phyloP scores from a whole-genome alignment of 2,113 vertebrate genomes.

The Himantopus leucocephalus region DNA sequence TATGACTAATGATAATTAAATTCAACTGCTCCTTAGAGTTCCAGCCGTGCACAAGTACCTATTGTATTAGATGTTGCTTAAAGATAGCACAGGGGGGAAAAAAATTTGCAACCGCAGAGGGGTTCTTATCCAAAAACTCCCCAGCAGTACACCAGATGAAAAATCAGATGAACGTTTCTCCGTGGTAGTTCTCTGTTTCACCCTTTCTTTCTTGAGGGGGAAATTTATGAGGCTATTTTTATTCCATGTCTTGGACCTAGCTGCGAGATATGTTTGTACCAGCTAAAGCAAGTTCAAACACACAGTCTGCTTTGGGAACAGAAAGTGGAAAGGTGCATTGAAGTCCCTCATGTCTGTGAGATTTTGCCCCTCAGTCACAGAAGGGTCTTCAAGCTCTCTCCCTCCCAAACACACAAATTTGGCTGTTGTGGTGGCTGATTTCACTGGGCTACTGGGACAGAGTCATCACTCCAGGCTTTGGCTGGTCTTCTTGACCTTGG shows the following conservation, averaged over 20 bases:
- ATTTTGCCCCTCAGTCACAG: neutral
- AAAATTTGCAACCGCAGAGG: neutral
- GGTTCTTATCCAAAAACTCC: neutral
- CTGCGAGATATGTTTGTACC: fast-evolving
- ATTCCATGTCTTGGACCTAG: neutral
- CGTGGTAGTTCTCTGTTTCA: neutral
- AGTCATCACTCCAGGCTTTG: neutral
- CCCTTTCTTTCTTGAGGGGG: neutral
- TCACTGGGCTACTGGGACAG: neutral
- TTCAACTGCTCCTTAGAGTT: neutral
- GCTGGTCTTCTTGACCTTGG: neutral
- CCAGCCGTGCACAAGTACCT: neutral
- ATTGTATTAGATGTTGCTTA: neutral
- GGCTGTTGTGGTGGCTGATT: neutral
- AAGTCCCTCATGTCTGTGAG: neutral
- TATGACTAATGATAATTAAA: neutral
- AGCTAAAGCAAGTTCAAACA: neutral
- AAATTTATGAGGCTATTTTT: neutral
- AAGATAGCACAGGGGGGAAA: neutral
- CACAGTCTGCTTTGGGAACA: neutral
- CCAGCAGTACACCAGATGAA: neutral
- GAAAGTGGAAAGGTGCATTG: neutral
- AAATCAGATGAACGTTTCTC: neutral
- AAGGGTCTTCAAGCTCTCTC: fast-evolving
- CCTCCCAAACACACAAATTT: neutral